A percentile compares a stretch with the other conserved stretches of the same genome.
Evolutionary conservation across 2,113 vertebrate genomes (phyloP).

Genomic region (Tupaia tana): DNA sequence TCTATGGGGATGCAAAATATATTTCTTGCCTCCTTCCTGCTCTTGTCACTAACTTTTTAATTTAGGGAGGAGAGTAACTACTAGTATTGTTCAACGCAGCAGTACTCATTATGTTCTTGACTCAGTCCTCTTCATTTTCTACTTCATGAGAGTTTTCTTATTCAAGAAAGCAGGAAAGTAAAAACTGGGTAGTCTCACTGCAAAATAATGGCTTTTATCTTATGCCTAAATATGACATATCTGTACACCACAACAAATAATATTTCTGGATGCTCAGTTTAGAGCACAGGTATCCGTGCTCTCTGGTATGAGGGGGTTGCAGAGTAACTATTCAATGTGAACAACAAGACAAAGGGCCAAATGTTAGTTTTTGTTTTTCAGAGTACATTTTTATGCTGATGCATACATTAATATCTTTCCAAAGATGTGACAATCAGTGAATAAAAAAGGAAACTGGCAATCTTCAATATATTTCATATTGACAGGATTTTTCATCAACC

Average conservation of each 20-base stretch:
- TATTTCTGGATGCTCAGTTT: not conserved
- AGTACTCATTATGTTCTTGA: not conserved
- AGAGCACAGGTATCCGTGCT: not conserved
- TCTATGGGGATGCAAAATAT: not conserved
- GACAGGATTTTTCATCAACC: constrained; percentile 8
- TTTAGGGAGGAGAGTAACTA: not conserved
- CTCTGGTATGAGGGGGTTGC: not conserved
- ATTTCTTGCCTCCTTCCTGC: not conserved
- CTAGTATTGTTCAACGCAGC: not conserved
- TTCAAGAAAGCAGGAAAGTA: not conserved
- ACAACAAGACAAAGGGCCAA: not conserved
- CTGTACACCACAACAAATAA: not conserved
- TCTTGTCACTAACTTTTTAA: not conserved
- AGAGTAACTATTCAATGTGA: constrained; percentile 10
- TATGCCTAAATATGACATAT: not conserved
- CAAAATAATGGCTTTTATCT: not conserved
- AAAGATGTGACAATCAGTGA: constrained; percentile 12
- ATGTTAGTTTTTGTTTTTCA: constrained; percentile 1
- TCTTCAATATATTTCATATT: constrained; percentile 46
- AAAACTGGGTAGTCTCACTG: not conserved
- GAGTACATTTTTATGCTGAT: not conserved
- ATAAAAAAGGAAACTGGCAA: not conserved
- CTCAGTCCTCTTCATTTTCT: not conserved
- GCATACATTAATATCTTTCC: not conserved
- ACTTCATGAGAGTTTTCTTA: not conserved